Conservation (phyloP, 1,140 invertebrate species). For the Luehdorfia chinensis region DNA sequence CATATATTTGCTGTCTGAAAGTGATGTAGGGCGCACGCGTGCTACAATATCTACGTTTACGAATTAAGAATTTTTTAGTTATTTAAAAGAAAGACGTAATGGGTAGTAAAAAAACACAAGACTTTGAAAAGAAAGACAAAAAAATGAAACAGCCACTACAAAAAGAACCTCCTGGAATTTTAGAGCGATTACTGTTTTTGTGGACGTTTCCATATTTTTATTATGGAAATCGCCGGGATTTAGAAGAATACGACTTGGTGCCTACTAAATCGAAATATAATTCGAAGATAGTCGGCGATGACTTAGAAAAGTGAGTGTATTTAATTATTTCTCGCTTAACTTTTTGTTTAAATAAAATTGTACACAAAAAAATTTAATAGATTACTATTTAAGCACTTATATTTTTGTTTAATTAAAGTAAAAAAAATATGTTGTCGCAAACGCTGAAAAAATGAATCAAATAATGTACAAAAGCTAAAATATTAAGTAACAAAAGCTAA, state of each 20-base stretch:
- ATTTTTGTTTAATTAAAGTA: too few relatives aligned
- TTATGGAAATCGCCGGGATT: slow-evolving; percentile 79
- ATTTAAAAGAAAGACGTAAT: too few relatives aligned
- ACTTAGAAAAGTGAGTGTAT: slow-evolving; percentile 78
- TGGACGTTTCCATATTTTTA: slow-evolving; percentile 82
- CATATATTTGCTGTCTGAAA: slow-evolving; percentile 21
- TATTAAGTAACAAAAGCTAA: too few relatives aligned
- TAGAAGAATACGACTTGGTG: slow-evolving; percentile 82
- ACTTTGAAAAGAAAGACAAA: slow-evolving; percentile 21
- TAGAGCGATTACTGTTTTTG: slow-evolving; percentile 66
- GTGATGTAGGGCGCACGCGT: slow-evolving; percentile 26
- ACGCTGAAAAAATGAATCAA: too few relatives aligned
- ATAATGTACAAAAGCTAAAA: too few relatives aligned
- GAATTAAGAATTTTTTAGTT: slow-evolving; percentile 3
- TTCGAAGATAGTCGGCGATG: slow-evolving; percentile 77
- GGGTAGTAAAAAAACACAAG: slow-evolving; percentile 25
- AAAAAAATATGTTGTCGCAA: too few relatives aligned
- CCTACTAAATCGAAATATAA: slow-evolving; percentile 76
- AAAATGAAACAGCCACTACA: slow-evolving; percentile 20
- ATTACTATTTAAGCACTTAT: too few relatives aligned
- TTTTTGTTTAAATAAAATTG: too few relatives aligned
- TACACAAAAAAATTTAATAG: too few relatives aligned
- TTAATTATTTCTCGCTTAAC: slow-evolving; percentile 5
- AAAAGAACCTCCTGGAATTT: slow-evolving; percentile 38
- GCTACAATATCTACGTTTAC: not conserved